Evolutionary conservation across 2,888 invertebrate species (phyloP), one percentile per base, ranked within the genome.

Genomic region (Trisateles emortualis): DNA sequence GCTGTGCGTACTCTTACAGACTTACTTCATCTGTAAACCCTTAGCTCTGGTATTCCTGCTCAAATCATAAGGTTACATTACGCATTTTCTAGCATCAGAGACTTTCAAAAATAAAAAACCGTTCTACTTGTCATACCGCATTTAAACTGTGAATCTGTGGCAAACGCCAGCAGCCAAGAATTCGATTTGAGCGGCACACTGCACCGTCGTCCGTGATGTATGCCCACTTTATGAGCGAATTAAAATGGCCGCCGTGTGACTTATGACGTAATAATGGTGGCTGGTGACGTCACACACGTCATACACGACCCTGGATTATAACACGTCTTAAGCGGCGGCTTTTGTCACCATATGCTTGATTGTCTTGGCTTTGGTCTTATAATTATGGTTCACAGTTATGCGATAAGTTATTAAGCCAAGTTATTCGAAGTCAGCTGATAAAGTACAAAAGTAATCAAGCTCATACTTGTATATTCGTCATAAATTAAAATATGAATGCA

Each of bases 161-260:
- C 17, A 26, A 49, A 33, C 36, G 41, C 50, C 46, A 57, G 46
- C 50, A 52, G 75, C 69, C 73, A 81, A 79, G 81, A 81, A 84
- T 83, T 82, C 78, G 77, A 79, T 81, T 79, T 65, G 63, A 71
- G 59, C 68, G 57, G 59, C 73, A 72, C 71, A 69, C 54, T 63
- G 68, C 74, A 71, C 62, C 63, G 64, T 56, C 61, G 59, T 52
- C 38, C 48, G 63, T 85, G 85, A 84, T 82, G 74, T 75, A 86
- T 81, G 78, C 74, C 67, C 79, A 71, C 80, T 80, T 81, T 84
- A 79, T 78, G 77, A 76, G 74, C 76, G 74, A 85, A 84, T 84
- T 84, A 84, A 84, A 84, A 83, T 79, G 76, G 81, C 76, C 41
- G 63, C 57, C 26, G 44, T 53, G 67, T 83, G 82, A 86, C 74